Evolutionary conservation across 2,888 invertebrate species (phyloP).

Genomic region (Poecilus cupreus): DNA sequence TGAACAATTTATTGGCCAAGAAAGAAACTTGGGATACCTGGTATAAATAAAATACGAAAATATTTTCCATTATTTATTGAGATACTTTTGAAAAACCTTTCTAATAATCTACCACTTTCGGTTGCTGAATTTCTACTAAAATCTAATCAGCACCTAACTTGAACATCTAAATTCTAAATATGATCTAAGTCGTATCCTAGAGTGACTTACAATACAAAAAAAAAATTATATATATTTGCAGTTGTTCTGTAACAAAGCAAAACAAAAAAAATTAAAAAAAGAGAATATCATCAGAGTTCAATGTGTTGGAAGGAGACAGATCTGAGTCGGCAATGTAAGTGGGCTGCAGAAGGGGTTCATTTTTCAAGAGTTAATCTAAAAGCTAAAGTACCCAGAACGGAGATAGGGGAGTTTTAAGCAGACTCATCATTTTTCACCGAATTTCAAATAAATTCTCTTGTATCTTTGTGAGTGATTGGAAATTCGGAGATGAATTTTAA

Average conservation of each 20-base stretch:
- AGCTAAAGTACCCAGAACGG: constrained; percentile 68
- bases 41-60: no score
- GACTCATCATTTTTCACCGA: constrained; percentile 65
- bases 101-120: no score
- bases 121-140: no score
- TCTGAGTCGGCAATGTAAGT: constrained; percentile 36
- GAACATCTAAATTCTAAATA: not conserved
- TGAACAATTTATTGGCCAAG: no score
- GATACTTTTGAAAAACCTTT: no score
- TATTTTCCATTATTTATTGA: no score
- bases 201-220: not conserved
- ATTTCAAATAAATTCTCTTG: constrained; percentile 67
- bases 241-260: not conserved
- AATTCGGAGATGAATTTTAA: constrained; percentile 11
- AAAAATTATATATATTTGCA: constrained; percentile 11
- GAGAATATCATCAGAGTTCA: constrained; percentile 8
- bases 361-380: constrained; percentile 69
- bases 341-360: constrained; percentile 63
- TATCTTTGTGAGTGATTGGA: not conserved
- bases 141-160: no score
- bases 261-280: not conserved
- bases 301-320: constrained; percentile 27
- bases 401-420: constrained; percentile 62
- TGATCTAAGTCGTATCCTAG: not conserved
- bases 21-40: no score